Base-by-base conservation (phyloP, 1,140 invertebrate genomes). In the Reticulitermes speratus region DNA sequence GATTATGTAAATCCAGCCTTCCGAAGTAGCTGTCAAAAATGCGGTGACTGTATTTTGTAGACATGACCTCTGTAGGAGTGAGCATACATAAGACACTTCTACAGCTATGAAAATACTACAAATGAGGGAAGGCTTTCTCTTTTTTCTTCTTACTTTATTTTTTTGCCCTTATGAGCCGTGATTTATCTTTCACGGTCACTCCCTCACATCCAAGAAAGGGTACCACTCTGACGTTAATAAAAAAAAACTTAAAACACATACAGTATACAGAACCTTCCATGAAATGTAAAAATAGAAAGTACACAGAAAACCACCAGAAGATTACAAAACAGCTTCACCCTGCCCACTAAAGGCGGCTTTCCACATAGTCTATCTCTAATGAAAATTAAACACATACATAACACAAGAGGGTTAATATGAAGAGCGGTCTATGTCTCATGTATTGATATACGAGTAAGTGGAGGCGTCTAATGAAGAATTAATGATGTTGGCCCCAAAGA, bases 251-350 rank as follows among this genome's bases (percentile, higher is more conserved):
- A 65, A 21, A 19, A 8, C 59, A 7, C 59, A 65, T 65, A 19
- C 8, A 16, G 25, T 65, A 65, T 65, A 65, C 59, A 65, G 59
- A 65, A 65, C 59, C 59, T 65, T 65, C 59, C 25, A 65, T 65
- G 59, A 65, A 75, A 30, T 30, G n/a, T 75, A 75, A 75, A 75
- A 75, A 75, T 75, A 65, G 59, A 65, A n/a, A 65, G n/a, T 75
- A 75, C 65, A 75, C 65, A 75, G 65, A 75, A 75, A 75, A 75
- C 65, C 65, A 75, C 65, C n/a, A 75, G 25, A 75, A 30, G n/a
- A 75, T 11, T n/a, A 75, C 8, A 75, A 75, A 30, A 75, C 25
- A 75, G n/a, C 65, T 12, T 65, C 65, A 30, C 9, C 14, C 8
- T 12, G 65, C 8, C 65, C n/a, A 75, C 65, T 75, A 75, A 8